phyloP scores from a whole-genome alignment of 2,113 vertebrate species.

The Rhea pennata region DNA sequence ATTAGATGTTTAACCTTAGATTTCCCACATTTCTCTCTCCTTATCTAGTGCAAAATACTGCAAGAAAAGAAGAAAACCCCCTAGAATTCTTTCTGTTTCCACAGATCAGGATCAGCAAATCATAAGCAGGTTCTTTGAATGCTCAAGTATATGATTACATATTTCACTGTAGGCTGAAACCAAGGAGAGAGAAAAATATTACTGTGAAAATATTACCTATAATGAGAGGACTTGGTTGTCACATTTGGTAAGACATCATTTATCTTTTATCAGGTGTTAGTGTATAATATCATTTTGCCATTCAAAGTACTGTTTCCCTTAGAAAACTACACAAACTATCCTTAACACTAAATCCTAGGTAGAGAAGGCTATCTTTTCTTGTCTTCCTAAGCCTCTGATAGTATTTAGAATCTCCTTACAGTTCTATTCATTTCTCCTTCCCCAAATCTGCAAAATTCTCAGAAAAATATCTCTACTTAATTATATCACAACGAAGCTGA shows the following conservation, averaged over 20 bases:
- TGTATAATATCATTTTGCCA: background rate
- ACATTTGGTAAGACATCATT: slow-evolving; percentile 45
- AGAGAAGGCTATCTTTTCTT: background rate
- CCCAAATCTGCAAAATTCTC: background rate
- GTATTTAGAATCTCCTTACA: background rate
- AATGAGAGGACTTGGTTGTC: slow-evolving; percentile 52
- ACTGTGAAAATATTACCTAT: slow-evolving; percentile 51
- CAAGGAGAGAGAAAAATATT: slow-evolving; percentile 44
- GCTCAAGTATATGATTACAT: slow-evolving; percentile 32
- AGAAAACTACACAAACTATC: background rate
- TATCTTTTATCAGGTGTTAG: slow-evolving; percentile 37
- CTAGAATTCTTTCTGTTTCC: background rate
- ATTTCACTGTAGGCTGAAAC: slow-evolving; percentile 49
- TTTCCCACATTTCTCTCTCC: slow-evolving; percentile 16
- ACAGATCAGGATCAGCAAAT: slow-evolving; percentile 30
- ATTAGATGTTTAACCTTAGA: slow-evolving; percentile 12
- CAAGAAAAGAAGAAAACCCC: background rate
- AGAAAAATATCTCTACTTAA: background rate
- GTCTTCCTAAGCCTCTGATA: background rate
- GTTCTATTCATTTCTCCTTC: background rate
- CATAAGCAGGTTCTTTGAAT: slow-evolving; percentile 47
- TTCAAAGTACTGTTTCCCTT: background rate
- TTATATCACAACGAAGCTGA: background rate
- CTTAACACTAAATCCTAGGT: background rate
- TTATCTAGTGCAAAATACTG: slow-evolving; percentile 19